Conservation (phyloP, 2,113 vertebrate genomes). For the Psilopogon haemacephalus region DNA sequence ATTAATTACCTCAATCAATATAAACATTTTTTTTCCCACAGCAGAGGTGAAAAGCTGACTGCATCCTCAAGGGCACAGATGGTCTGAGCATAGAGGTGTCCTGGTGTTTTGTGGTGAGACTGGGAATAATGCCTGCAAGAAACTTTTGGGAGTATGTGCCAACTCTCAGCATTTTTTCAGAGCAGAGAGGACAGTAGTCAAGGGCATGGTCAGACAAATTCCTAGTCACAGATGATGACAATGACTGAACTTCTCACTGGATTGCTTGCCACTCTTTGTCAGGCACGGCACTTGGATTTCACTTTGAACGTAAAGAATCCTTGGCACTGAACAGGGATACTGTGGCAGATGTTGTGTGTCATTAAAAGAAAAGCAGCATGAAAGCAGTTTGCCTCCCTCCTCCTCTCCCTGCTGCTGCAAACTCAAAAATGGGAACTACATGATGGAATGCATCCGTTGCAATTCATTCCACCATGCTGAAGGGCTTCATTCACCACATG, state of each 20-base stretch:
- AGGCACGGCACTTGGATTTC: background rate
- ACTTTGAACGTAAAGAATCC: background rate
- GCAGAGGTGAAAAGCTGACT: background rate
- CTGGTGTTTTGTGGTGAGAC: background rate
- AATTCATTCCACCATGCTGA: background rate
- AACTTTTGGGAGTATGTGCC: background rate
- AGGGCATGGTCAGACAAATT: background rate
- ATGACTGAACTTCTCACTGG: background rate
- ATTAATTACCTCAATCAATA: background rate
- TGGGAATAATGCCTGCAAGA: background rate
- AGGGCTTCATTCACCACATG: background rate
- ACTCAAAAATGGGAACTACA: background rate
- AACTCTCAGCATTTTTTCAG: background rate
- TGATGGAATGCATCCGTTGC: fast-evolving
- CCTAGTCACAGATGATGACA: background rate
- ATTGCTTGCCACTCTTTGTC: background rate
- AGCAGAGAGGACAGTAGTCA: background rate
- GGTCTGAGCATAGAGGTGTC: background rate
- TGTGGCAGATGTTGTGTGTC: background rate
- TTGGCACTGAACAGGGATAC: background rate
- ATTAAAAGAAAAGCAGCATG: background rate
- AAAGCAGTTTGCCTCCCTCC: background rate
- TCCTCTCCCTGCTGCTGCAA: background rate
- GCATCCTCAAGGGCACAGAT: background rate
- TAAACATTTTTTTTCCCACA: background rate